Evolutionary conservation across 2,888 invertebrate genomes (phyloP).

Genomic region (Sipunculus nudus): DNA sequence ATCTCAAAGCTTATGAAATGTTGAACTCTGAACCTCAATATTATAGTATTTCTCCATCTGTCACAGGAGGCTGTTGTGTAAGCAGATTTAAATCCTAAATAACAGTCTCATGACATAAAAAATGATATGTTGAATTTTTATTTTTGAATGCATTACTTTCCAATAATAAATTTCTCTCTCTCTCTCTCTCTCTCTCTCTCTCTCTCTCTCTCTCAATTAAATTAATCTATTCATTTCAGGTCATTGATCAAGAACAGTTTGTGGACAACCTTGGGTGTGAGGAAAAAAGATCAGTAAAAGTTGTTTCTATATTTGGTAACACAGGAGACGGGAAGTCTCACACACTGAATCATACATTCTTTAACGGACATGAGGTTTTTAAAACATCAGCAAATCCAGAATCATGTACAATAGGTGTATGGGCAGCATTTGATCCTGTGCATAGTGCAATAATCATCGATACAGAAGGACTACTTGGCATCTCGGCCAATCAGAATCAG

Average conservation of each 20-base stretch:
- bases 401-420: slow-evolving; percentile 81
- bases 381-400: slow-evolving; percentile 75
- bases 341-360: slow-evolving; percentile 80
- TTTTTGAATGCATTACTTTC: no score
- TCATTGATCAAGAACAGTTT: slow-evolving; percentile 60
- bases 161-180: no score
- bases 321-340: slow-evolving; percentile 85
- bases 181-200: no score
- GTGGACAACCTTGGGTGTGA: slow-evolving; percentile 59
- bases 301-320: slow-evolving; percentile 83
- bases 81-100: no score
- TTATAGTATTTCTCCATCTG: no score
- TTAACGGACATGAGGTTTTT: slow-evolving; percentile 74
- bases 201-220: no score
- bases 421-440: slow-evolving; percentile 78
- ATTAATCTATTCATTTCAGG: slow-evolving; percentile 54
- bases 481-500: slow-evolving; percentile 73
- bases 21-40: no score
- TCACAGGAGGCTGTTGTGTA: no score
- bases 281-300: slow-evolving; percentile 72
- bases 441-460: slow-evolving; percentile 78
- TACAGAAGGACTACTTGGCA: slow-evolving; percentile 80
- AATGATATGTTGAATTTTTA: no score
- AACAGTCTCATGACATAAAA: no score
- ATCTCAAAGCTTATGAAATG: no score